phyloP scores from a whole-genome alignment of 2,113 vertebrate genomes.

The Brienomyrus longianalis region DNA sequence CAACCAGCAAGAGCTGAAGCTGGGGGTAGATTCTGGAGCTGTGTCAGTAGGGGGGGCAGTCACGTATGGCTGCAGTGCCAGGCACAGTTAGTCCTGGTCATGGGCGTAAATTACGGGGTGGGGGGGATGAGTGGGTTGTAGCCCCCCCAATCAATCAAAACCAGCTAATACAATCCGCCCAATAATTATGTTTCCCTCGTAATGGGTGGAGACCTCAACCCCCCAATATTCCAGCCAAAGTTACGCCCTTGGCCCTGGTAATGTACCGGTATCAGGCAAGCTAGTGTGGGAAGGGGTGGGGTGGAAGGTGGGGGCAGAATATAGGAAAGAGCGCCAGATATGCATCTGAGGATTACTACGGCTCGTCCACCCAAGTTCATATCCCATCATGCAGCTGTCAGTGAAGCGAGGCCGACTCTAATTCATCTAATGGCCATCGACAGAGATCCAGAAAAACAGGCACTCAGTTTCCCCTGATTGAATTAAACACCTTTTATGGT shows the following conservation, averaged over 20 bases:
- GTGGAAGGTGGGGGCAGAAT: neutral
- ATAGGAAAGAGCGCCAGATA: neutral
- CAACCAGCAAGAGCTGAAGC: neutral
- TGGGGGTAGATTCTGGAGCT: neutral
- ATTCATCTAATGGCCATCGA: slow-evolving; percentile 93
- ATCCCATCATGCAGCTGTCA: slow-evolving; percentile 20
- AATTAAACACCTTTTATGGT: slow-evolving; percentile 98
- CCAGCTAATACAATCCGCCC: too few species aligned
- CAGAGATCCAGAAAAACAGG: slow-evolving; percentile 88
- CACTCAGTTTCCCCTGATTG: slow-evolving; percentile 94
- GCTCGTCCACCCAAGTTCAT: slow-evolving; percentile 14
- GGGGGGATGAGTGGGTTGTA: too few species aligned
- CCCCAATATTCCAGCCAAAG: too few species aligned
- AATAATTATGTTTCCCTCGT: too few species aligned
- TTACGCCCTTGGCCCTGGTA: neutral
- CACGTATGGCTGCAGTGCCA: neutral
- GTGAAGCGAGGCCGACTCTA: slow-evolving; percentile 55
- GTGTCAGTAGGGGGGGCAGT: neutral
- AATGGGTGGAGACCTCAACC: too few species aligned
- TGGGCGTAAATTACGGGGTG: too few species aligned
- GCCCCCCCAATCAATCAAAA: too few species aligned
- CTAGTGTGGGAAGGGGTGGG: neutral
- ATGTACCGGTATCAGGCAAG: neutral
- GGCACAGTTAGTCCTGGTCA: too few species aligned
- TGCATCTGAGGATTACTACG: slow-evolving; percentile 1